Evolutionary conservation across 2,797 vertebrate genomes (phyloP), one percentile per base, ranked within the genome.

Genomic region (Xiphorhynchus erythropygius): DNA sequence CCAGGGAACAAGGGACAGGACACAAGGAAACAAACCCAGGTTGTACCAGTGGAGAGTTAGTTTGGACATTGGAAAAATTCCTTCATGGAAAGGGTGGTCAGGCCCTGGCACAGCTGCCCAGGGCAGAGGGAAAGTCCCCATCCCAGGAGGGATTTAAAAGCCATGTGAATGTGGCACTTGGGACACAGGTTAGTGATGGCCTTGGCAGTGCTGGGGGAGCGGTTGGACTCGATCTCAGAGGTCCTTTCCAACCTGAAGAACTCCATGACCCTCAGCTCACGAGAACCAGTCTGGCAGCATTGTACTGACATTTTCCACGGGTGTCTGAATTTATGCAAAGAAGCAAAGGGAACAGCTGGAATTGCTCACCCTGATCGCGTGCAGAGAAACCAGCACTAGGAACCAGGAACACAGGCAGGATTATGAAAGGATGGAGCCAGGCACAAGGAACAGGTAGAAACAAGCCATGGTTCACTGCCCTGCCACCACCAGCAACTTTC

Each of bases 1-100:
- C 53, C 55, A 49, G 17, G 41, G 33, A 35, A 47, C 49, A 63
- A 21, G 47, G 74, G 35, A 78, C 49, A 56, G 35, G 49, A 55
- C 0, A 0, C 63, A 22, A 1, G 8, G 32, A 0, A 63, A 71
- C 0, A 0, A 35, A 35, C 42, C 10, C 50, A 42, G 0, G 42
- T 0, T 25, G 21, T 0, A 5, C 21, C 47, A 70, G 32, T 23
- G 30, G 7, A 78, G 25, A 35, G 2, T 64, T 1, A 42, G 5
- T 2, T 3, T 42, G 57, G 10, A 44, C 17, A 28, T 4, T 23
- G 18, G 35, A 18, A 5, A 32, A 6, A 56, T 33, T 33, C 0
- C 42, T 56, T 28, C 15, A 9, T 5, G 3, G 57, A 0, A 15
- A 37, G 13, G 28, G 17, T 22, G n/a, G 7, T 22, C n/a, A 73